A percentile compares a stretch with the other conserved stretches of the same genome.
Evolutionary conservation across 2,888 invertebrate species (phyloP).

Genomic region (Scotopteryx bipunctaria): DNA sequence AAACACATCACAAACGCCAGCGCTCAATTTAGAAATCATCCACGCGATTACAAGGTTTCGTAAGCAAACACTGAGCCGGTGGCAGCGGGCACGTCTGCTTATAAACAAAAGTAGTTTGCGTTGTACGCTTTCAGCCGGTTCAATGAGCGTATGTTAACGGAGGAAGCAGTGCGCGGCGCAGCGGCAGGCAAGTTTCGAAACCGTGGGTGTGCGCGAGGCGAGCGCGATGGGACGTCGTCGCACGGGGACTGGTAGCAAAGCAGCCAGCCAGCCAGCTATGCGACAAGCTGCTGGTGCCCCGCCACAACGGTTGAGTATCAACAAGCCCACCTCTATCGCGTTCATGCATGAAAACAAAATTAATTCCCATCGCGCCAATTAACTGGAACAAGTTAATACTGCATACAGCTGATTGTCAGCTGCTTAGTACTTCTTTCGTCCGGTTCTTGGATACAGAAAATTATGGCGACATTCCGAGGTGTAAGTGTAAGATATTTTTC

Average conservation of each 20-base stretch:
- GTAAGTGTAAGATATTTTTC: too few relatives aligned
- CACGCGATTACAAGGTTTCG: conserved; percentile 70
- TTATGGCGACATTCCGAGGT: not conserved
- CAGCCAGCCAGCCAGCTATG: conserved; percentile 64
- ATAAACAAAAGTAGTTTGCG: conserved; percentile 65
- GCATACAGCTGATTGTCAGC: conserved; percentile 22
- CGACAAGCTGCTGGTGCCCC: conserved; percentile 45
- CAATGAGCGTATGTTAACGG: conserved; percentile 53
- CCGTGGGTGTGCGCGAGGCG: conserved; percentile 46
- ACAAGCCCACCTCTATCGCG: conserved; percentile 34
- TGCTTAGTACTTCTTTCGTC: conserved; percentile 18
- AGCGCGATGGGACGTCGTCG: conserved; percentile 55
- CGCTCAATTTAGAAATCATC: conserved; percentile 71
- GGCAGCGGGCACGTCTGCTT: conserved; percentile 59
- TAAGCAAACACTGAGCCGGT: conserved; percentile 60
- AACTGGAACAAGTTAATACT: conserved; percentile 35
- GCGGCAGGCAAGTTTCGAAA: conserved; percentile 32
- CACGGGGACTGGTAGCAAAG: conserved; percentile 62
- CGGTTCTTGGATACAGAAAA: conserved; percentile 7
- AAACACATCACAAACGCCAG: conserved; percentile 63
- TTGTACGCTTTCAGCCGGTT: conserved; percentile 48
- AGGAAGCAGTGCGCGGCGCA: conserved; percentile 42
- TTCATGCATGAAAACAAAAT: conserved; percentile 34
- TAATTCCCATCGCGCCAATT: conserved; percentile 44
- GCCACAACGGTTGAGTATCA: conserved; percentile 48